Base-by-base conservation (phyloP, 2,797 vertebrate genomes). In the Ctenopoma kingsleyae region DNA sequence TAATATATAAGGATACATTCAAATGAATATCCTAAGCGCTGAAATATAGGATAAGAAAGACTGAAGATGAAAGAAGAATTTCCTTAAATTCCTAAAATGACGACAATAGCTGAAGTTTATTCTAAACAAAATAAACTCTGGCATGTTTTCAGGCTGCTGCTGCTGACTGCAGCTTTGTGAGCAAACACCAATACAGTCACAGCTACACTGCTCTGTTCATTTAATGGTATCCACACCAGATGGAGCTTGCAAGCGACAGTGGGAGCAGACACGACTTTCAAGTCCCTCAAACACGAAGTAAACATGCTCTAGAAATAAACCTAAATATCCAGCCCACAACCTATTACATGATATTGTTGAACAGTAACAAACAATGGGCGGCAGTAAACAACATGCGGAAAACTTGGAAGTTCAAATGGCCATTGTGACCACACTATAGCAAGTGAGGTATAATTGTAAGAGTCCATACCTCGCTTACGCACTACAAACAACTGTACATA, bases 141-240 rank as follows among this genome's bases (percentile, higher is more conserved):
- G 41, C 44, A 20, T 59, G 13, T 64, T 61, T 43, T 71, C 48
- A 71, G 43, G 62, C 62, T 67, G 75, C 58, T 79, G 30, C 30
- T 32, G 74, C 30, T 70, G 74, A 83, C 76, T 74, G 49, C 64
- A 72, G 53, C 67, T 74, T 36, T 51, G 64, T 35, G 65, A 70
- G 64, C 47, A 76, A 69, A 79, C 56, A 67, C 61, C 65, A 74
- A 71, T 69, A 71, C 30, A 72, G 65, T 72, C 53, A 50, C 51
- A 70, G 78, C 1, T 19, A 77, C 78, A 72, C 64, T 63, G 49
- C 56, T 71, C 75, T 73, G 57, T 60, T 86, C 71, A 77, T 85
- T 80, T 84, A 82, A 84, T 78, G 67, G 77, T 60, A 69, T 75
- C 67, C 67, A 72, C 67, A 84, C 35, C 84, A 84, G 77, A 89